Evolutionary conservation across 64 coral and sea anemone genomes (phyloP), one percentile per base, ranked within the genome.

Genomic region (Montipora capricornis): DNA sequence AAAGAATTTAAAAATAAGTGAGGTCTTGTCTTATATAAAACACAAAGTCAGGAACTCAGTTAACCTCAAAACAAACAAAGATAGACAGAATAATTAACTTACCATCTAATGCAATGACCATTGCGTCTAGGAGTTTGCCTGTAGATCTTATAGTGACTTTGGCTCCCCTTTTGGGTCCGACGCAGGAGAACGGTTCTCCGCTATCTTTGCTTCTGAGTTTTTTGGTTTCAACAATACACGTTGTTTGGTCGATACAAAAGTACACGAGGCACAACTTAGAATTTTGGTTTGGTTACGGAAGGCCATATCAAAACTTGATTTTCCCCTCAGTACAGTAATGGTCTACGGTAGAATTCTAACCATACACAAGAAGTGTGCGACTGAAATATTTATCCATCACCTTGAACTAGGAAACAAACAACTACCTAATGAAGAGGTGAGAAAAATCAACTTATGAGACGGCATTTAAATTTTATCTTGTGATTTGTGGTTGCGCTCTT

Each of bases 211-310:
- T 55, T 55, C 52, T 55, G 2, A 55, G 52, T 55, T 55, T 55
- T 55, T 55, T 2, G 52, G 52, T 55, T 55, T 55, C 52, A 55
- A 55, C 52, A 5, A 55, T 55, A 55, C 52, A 55, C 2, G 52
- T 55, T 61, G 15, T 83, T 62, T 83, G 57, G 20, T 83, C 80
- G 2, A 24, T 10, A 59, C 22, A 2, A 64, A 83, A 83, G 22
- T 83, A 83, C 11, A 53, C 55, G 78, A 80, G 47, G 47, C 48
- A 53, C 48, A 80, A 80, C 8, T 80, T 80, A 51, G 48, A 80
- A 80, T 51, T 80, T 80, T 80, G 52, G 52, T 19, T 73, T 73
- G 68, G 14, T 19, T 73, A 14, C 17, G 4, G 68, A 17, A 73
- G 68, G 17, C 17, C 17, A 24, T 17, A 73, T 73, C 24, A 73